Conservation (phyloP, 2,888 invertebrate species). For the Aporophyla lueneburgensis region DNA sequence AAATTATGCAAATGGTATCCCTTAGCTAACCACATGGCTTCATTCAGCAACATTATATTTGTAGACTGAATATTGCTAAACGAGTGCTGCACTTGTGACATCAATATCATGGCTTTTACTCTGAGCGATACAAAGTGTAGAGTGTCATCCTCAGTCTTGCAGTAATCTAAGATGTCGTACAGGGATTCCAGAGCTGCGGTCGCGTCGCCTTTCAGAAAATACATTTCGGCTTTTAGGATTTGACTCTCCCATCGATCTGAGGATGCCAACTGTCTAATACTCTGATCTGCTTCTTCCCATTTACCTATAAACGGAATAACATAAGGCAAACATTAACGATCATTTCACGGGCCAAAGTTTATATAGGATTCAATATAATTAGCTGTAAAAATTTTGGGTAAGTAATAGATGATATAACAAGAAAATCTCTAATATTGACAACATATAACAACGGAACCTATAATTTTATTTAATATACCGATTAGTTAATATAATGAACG, state of each 20-base stretch:
- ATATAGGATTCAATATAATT: background rate
- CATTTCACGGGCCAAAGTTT: background rate
- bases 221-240: constrained; percentile 90
- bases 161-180: constrained; percentile 89
- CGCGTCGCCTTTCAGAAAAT: constrained; percentile 89
- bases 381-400: too few relatives aligned
- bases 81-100: constrained; percentile 92
- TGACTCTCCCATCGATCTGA: constrained; percentile 93
- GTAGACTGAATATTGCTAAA: constrained; percentile 90
- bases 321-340: background rate
- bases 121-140: constrained; percentile 90
- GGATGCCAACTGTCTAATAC: constrained; percentile 93
- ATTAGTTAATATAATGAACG: too few relatives aligned
- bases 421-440: too few relatives aligned
- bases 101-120: constrained; percentile 93
- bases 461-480: too few relatives aligned
- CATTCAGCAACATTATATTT: constrained; percentile 91
- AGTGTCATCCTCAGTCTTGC: constrained; percentile 88
- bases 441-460: too few relatives aligned
- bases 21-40: constrained; percentile 94
- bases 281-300: constrained; percentile 93
- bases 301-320: constrained; percentile 83
- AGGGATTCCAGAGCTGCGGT: constrained; percentile 86
- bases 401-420: too few relatives aligned
- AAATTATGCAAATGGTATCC: constrained; percentile 95